Evolutionary conservation across 2,797 vertebrate genomes (phyloP).

Genomic region (Peromyscus attwateri): DNA sequence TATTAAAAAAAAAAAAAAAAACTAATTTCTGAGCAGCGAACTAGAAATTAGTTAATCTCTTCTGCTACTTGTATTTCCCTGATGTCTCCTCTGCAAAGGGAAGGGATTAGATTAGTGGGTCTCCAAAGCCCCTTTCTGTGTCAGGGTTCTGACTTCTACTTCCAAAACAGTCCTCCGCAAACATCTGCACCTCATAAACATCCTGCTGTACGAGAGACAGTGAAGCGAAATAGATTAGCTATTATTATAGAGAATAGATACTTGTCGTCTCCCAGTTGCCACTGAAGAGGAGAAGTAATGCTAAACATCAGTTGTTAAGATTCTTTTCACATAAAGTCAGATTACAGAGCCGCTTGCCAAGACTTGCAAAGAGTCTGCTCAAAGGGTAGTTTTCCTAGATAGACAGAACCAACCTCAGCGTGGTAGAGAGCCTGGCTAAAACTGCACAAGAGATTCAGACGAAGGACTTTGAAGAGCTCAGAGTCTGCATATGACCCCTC

Average conservation of each 20-base stretch:
- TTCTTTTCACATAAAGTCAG: not conserved
- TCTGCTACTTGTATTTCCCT: constrained; percentile 18
- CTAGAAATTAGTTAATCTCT: constrained; percentile 63
- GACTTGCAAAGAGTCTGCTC: not conserved
- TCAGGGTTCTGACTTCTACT: constrained; percentile 11
- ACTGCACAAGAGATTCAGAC: too few relatives aligned
- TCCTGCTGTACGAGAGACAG: not conserved
- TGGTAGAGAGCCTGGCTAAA: not conserved
- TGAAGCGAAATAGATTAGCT: not conserved
- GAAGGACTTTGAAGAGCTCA: not conserved
- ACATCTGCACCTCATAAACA: constrained; percentile 19
- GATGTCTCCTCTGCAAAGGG: not conserved
- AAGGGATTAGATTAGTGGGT: not conserved
- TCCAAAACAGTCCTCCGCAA: constrained; percentile 30
- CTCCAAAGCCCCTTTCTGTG: not conserved
- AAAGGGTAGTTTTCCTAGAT: not conserved
- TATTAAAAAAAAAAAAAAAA: constrained; percentile 27
- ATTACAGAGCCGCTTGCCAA: not conserved
- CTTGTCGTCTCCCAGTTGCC: not conserved
- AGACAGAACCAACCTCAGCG: not conserved
- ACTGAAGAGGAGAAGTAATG: not conserved
- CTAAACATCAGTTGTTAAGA: not conserved
- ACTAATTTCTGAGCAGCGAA: constrained; percentile 56
- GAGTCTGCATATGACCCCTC: accelerated
- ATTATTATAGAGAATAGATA: not conserved